Conservation (phyloP, 2,113 vertebrate species). For the Gopherus flavomarginatus region DNA sequence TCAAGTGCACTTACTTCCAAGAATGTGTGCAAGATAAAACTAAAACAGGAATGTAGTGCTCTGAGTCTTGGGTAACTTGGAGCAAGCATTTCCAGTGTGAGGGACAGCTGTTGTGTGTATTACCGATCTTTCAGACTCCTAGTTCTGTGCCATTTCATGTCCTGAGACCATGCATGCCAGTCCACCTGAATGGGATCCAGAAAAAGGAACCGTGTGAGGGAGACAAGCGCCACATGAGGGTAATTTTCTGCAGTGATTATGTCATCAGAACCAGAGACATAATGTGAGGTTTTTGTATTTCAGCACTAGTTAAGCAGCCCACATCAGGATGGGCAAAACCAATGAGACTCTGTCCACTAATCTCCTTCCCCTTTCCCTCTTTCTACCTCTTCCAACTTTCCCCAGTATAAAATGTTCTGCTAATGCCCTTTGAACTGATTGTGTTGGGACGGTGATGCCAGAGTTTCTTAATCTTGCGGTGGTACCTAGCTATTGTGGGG, state of each 20-base stretch:
- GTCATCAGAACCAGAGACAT: background rate
- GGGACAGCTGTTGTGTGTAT: background rate
- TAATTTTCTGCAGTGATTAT: background rate
- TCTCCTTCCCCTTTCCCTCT: background rate
- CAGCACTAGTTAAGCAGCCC: background rate
- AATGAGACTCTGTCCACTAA: background rate
- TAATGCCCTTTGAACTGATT: conserved; percentile 44
- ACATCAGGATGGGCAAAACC: background rate
- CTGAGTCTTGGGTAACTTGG: background rate
- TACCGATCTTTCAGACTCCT: background rate
- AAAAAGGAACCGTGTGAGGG: background rate
- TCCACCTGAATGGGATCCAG: background rate
- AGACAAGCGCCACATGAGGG: fast-evolving
- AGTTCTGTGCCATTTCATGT: background rate
- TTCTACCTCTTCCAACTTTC: background rate
- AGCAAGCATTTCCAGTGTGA: background rate
- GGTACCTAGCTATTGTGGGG: conserved; percentile 67
- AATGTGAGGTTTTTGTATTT: fast-evolving
- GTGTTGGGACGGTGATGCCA: conserved; percentile 44
- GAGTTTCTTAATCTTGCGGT: conserved; percentile 59
- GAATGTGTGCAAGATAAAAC: background rate
- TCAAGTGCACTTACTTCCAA: background rate
- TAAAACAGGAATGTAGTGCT: background rate
- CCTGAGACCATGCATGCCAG: background rate
- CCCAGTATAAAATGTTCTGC: conserved; percentile 1